Base-by-base conservation (phyloP, 2,888 invertebrate species). In the Hipparchia sbordonii region DNA sequence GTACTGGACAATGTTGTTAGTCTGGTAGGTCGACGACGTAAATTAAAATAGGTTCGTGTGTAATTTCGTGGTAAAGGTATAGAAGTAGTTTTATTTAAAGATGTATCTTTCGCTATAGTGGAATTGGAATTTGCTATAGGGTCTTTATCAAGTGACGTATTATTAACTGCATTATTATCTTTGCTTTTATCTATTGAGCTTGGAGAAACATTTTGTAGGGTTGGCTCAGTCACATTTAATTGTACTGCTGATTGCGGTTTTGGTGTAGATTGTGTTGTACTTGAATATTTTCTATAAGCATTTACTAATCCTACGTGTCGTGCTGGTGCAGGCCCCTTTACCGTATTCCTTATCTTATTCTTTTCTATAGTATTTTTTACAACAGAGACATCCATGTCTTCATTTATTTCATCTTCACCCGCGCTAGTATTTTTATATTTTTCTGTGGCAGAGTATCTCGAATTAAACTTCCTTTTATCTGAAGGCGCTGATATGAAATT, bases 321-420 rank as follows among this genome's bases (percentile, higher is more conserved):
- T 56, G 91, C 91, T 10, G 94, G 94, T n/a, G 93, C 92, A 10
- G 90, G 91, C 9, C 94, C 93, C 85, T 94, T 94, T 0, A 93
- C 90, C 8, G 93, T 92, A 77, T 93, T 94, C 75, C 94, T 86
- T 54, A 94, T 87, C 85, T 94, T 94, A 82, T 94, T 94, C 79
- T 94, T 94, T 78, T 94, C 94, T 76, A 94, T 94, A 1, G 89
- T 84, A 84, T 93, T 94, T 79, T 92, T 94, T 0, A 94, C 93
- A n/a, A 95, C 95, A 0, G 95, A 95, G 0, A 95, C 95, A 77
- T 95, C 95, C 89, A 95, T 93, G 59, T 95, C 93, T 81, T 95
- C 94, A 79, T 94, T 94, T 1, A 92, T 82, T 87, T 94, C 94
- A 62, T 95, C 95, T 82, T 95, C 95, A 70, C 93, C 93, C 13